Base-by-base conservation (phyloP, 2,113 vertebrate species). In the Sardina pilchardus region DNA sequence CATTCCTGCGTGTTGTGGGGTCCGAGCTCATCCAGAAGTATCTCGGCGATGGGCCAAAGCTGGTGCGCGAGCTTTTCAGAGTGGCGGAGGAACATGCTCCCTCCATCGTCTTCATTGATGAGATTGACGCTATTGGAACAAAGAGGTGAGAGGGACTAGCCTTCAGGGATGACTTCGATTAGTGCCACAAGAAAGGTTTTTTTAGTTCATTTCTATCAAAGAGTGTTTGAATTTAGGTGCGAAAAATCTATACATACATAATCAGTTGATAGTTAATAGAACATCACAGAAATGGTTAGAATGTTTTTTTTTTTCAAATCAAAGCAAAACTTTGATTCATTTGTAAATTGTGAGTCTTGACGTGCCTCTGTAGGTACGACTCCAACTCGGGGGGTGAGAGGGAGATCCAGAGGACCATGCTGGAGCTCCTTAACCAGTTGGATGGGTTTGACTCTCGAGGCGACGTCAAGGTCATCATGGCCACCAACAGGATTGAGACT, bases 1-100 rank as follows among this genome's bases (percentile, higher is more conserved):
- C 98, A 0, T 99, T 99, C 93, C 91, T 99, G 92, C 91, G 98
- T 4, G 98, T 99, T 80, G 98, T 99, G 24, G 98, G 98, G 42
- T 99, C 98, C 0, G 98, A 99, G 88, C 96, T 99, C 0, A 99
- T 99, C 86, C 98, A 99, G 96, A 99, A 99, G 87, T 99, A 99
- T 93, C 88, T 99, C 14, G 98, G 98, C 0, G 98, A 99, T 0
- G 97, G 98, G 2, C 98, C 98, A 0, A 99, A 99, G 87, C 96
- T 99, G 0, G 98, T 99, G 7, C 95, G 98, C 0, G 98, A 99
- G 83, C 93, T 99, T 78, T 99, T 99, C 91, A 94, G 98, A 19
- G 98, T 99, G 59, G 98, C 98, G 0, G 98, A 99, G 89, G 98
- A 99, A 67, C 97, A 99, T 0, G 97, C 98, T 0, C 98, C 98